Evolutionary conservation across 1,140 invertebrate species (phyloP).

Genomic region (Chironomus tepperi): DNA sequence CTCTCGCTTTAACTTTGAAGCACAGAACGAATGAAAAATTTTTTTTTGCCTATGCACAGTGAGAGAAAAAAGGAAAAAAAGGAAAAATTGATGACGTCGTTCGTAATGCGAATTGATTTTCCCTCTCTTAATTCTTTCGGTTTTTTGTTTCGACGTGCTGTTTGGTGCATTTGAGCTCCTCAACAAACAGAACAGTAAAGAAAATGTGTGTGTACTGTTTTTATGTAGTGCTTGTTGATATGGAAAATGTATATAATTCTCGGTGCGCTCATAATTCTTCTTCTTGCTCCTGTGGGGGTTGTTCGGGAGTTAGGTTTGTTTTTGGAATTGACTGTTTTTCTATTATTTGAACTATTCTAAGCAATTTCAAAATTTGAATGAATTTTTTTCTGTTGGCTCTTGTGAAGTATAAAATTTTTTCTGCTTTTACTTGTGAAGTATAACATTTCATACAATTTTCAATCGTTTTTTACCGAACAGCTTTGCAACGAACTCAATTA

Average conservation of each 20-base stretch:
- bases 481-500: too few relatives aligned
- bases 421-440: too few relatives aligned
- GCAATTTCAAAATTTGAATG: too few relatives aligned
- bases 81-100: neutral
- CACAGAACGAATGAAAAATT: neutral
- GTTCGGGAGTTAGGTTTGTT: too few relatives aligned
- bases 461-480: too few relatives aligned
- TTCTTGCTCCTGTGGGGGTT: too few relatives aligned
- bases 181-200: neutral
- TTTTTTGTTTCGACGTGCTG: neutral
- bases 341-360: too few relatives aligned
- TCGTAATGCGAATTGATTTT: conserved; percentile 3
- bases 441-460: too few relatives aligned
- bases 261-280: neutral
- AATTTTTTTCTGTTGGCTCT: too few relatives aligned
- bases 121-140: neutral
- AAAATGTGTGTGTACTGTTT: neutral
- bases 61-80: neutral
- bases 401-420: too few relatives aligned
- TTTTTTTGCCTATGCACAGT: neutral
- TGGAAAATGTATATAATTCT: neutral
- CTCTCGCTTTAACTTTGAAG: conserved; percentile 6
- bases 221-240: conserved; percentile 21
- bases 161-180: neutral
- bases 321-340: too few relatives aligned